Evolutionary conservation across 2,888 invertebrate genomes (phyloP), one percentile per base, ranked within the genome.

Genomic region (Drosophila austrosaltans): DNA sequence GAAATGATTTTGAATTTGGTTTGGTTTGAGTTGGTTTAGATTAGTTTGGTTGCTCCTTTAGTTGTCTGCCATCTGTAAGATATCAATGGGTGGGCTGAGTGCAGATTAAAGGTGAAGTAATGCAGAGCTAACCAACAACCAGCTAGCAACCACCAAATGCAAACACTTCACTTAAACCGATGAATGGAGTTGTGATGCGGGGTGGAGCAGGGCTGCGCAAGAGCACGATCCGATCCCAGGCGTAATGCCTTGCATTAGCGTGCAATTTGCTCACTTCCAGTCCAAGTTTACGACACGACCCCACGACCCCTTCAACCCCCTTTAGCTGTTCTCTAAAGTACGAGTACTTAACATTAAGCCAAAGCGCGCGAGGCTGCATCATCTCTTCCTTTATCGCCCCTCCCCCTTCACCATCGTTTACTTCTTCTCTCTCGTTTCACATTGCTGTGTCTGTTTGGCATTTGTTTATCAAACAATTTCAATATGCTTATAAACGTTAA

Each of bases 21-120:
- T n/a, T 20, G 40, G 53, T 63, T 69, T 63, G 59, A 16, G 56
- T 10, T 62, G 68, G 16, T 16, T 32, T 39, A 12, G 28, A 28
- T 20, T 40, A 16, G 16, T 16, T 16, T 16, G 16, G 59, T 30
- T 39, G 60, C 10, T 30, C 39, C 30, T 39, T 22, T 57, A 32
- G 53, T 25, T 36, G 32, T 12, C 60, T 58, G 69, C 63, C 66
- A 71, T 70, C 75, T 73, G 60, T 56, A 62, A 53, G 39, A 40
- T 40, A 53, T 61, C 57, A 57, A 62, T 62, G 63, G 22, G 25
- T 48, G 63, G 72, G 61, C 82, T 79, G 77, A 81, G 84, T 79
- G 87, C 79, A 84, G 87, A 88, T 85, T 85, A 85, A 87, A 87
- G 84, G 89, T 85, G 81, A 88, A 83, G 86, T 83, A 88, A 72